Base-by-base conservation (phyloP, 2,797 vertebrate species). In the Orientallactaga sibirica region DNA sequence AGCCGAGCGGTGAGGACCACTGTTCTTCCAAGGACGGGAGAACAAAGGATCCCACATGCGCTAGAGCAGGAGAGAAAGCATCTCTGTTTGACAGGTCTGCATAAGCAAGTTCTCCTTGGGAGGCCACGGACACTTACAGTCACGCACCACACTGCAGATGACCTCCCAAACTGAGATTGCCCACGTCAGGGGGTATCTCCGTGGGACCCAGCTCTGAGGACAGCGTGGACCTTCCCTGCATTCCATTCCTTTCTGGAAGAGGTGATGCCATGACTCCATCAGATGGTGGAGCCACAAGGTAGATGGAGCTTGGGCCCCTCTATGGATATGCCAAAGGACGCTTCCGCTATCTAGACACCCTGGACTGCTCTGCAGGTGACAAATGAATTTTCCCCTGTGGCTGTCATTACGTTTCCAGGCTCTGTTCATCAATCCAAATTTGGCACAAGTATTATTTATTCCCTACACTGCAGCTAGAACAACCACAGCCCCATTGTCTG, bases 271-370 rank as follows among this genome's bases (percentile, higher is more conserved):
- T 61, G 48, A 20, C 20, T 5, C 20, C 16, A 2, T 3, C 1
- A 7, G 25, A 8, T 2, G 24, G 22, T 15, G 37, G 9, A n/a
- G 7, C 16, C 11, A 2, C 20, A 48, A 74, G 33, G 24, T 12
- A 1, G 19, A 20, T 0, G 2, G 80, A 68, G 12, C 55, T 71
- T 9, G 8, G n/a, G 10, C 15, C 19, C 37, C 29, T 22, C 16
- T 0, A 0, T 0, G 19, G 27, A 8, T 7, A 2, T 1, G 0
- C 0, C 4, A 41, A 81, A 27, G 33, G 8, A 2, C n/a, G 1
- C 29, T 4, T n/a, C n/a, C 27, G 24, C 8, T 15, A 20, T 29
- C 41, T 14, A 5, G 25, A 37, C 10, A 16, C 27, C 58, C 18
- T 14, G 11, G 43, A 58, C 5, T 5, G 18, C 8, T 55, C 12